Percentiles rank a stretch among this genome's conserved stretches.
These are phyloP conservation scores for Spinus pinus DNA, from an alignment of 2,797 vertebrate genomes.

Conservation along the genomic window DNA sequence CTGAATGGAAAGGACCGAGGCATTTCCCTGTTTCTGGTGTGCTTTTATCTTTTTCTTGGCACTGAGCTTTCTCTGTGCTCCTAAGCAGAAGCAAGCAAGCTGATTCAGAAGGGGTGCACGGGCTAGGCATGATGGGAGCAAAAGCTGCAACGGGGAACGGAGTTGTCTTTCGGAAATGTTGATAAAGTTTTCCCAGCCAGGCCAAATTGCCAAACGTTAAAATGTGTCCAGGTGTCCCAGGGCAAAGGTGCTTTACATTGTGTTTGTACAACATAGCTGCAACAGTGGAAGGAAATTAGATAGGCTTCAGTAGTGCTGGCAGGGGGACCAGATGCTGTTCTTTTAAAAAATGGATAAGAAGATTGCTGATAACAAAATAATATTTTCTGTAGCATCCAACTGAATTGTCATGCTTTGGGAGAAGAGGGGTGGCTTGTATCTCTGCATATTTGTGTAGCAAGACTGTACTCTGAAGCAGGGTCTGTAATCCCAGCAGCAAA, in stretches of 20 bases:
- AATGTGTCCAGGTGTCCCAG: background rate
- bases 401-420: background rate
- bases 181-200: background rate
- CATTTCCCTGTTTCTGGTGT: background rate
- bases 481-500: background rate
- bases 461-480: background rate
- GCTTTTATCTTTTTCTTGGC: background rate
- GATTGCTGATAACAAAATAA: background rate
- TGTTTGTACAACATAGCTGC: background rate
- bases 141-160: background rate
- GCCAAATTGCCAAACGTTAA: background rate
- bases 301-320: background rate
- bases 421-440: background rate
- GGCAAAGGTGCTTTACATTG: background rate
- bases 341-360: background rate
- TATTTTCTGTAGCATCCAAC: background rate
- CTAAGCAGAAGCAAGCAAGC: background rate
- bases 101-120: background rate
- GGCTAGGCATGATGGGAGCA: background rate
- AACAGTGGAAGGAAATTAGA: background rate
- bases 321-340: background rate
- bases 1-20: conserved; percentile 17
- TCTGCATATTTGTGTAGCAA: background rate
- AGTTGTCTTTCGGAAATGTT: background rate
- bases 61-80: background rate